Percentiles rank a stretch among this genome's conserved stretches.
phyloP scores from a whole-genome alignment of 2,888 invertebrate genomes.

The Bedellia somnulentella region DNA sequence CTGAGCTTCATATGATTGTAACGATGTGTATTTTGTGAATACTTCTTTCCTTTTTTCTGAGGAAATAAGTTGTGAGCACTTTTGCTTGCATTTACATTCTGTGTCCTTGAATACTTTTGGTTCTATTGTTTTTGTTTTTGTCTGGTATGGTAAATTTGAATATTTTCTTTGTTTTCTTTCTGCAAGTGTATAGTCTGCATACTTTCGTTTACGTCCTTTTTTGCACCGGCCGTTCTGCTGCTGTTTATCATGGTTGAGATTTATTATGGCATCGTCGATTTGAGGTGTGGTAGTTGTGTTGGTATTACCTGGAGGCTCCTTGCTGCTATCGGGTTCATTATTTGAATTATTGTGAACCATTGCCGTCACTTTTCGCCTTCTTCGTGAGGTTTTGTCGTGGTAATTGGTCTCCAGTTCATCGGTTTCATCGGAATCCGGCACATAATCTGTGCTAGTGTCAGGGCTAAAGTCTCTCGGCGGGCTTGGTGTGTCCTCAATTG shows the following conservation, averaged over 20 bases:
- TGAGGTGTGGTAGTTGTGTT: neutral
- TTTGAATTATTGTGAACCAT: neutral
- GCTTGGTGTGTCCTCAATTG: neutral
- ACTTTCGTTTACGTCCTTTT: constrained; percentile 1
- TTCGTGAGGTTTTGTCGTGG: neutral
- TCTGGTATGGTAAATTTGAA: neutral
- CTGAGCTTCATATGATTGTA: constrained; percentile 1
- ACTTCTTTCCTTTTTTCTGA: neutral
- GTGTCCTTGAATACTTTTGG: neutral
- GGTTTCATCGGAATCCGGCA: neutral
- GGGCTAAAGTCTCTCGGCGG: neutral
- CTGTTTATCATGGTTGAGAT: neutral
- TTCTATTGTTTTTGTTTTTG: neutral
- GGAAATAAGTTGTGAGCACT: neutral
- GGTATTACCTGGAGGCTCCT: neutral
- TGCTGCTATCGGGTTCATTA: neutral
- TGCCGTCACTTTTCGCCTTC: neutral
- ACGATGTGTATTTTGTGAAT: neutral
- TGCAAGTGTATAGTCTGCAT: neutral
- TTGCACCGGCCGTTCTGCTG: neutral
- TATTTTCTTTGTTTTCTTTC: constrained; percentile 1
- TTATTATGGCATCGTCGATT: neutral
- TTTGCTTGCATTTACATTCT: neutral
- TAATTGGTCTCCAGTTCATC: neutral
- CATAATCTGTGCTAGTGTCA: neutral